A percentile compares a stretch with the other conserved stretches of the same genome.
Conservation (phyloP, 2,888 invertebrate genomes). For the Therioaphis trifolii region DNA sequence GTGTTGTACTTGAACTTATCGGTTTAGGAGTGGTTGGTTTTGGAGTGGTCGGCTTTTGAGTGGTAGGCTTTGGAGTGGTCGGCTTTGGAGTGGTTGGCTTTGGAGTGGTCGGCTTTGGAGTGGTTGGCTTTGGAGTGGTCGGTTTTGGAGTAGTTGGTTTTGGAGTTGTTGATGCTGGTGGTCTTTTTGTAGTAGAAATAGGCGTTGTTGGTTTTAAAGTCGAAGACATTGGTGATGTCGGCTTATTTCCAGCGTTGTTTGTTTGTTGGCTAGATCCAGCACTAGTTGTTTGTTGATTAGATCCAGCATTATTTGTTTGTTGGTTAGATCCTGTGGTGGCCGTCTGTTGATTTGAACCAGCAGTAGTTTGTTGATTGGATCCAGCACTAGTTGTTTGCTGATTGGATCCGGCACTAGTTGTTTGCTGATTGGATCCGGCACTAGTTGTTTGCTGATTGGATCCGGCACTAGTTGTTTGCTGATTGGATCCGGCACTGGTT, state of each 20-base stretch:
- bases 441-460: conserved; percentile 58
- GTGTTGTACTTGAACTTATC: conserved; percentile 23
- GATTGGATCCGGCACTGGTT: conserved; percentile 55
- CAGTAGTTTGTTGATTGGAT: conserved; percentile 46
- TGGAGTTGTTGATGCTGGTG: conserved; percentile 47
- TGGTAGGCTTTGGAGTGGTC: background rate
- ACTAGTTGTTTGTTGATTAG: conserved; percentile 60
- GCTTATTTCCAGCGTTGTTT: conserved; percentile 44
- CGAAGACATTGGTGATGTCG: conserved; percentile 61
- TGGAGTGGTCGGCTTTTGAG: conserved; percentile 9
- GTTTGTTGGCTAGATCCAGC: conserved; percentile 52
- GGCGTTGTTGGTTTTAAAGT: conserved; percentile 62
- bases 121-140: conserved; percentile 42
- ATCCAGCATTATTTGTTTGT: conserved; percentile 50
- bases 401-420: conserved; percentile 54
- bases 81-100: conserved; percentile 15
- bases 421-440: conserved; percentile 63
- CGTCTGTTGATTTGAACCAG: conserved; percentile 62
- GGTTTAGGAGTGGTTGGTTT: conserved; percentile 60
- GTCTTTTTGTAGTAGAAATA: background rate
- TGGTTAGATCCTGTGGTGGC: conserved; percentile 50
- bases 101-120: conserved; percentile 12
- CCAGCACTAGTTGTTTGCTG: conserved; percentile 60
- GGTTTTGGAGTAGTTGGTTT: conserved; percentile 19
- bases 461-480: conserved; percentile 64